phyloP scores from a whole-genome alignment of 2,113 vertebrate species.

The Eulacestoma nigropectus region DNA sequence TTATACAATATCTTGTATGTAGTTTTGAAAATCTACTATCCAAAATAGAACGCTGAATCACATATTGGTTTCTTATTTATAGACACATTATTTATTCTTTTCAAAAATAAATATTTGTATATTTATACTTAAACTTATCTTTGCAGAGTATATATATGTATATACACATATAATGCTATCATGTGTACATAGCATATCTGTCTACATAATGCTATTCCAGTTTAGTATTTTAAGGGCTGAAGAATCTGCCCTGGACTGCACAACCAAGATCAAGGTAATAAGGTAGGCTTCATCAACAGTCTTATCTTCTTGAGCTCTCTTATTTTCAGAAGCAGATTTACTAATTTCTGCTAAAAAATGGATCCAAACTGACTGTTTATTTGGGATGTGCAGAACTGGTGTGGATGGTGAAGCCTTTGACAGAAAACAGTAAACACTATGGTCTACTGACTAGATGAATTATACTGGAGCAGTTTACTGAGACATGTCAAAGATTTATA shows the following conservation, averaged over 20 bases:
- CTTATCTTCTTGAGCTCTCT: not conserved
- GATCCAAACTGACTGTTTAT: not conserved
- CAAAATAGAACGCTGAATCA: not conserved
- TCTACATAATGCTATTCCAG: not conserved
- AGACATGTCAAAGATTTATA: not conserved
- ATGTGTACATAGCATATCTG: not conserved
- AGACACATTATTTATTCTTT: not conserved
- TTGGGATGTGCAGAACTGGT: not conserved
- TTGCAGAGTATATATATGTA: not conserved
- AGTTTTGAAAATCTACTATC: not conserved
- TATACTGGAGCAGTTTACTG: conserved; percentile 1
- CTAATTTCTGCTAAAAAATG: not conserved
- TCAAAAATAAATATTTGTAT: not conserved
- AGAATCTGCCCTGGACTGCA: not conserved
- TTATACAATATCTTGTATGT: not conserved
- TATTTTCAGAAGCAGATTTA: not conserved
- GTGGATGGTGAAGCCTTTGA: not conserved
- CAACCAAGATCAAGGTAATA: not conserved
- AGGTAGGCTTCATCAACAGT: not conserved
- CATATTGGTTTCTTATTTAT: not conserved
- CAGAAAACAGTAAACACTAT: not conserved
- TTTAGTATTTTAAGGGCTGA: not conserved
- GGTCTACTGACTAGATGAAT: conserved; percentile 10
- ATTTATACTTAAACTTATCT: not conserved
- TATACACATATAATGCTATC: not conserved